These are phyloP conservation scores for Enteromius afrohamiltoni DNA, from an alignment of 2,797 vertebrate genomes.

Conservation along the genomic window DNA sequence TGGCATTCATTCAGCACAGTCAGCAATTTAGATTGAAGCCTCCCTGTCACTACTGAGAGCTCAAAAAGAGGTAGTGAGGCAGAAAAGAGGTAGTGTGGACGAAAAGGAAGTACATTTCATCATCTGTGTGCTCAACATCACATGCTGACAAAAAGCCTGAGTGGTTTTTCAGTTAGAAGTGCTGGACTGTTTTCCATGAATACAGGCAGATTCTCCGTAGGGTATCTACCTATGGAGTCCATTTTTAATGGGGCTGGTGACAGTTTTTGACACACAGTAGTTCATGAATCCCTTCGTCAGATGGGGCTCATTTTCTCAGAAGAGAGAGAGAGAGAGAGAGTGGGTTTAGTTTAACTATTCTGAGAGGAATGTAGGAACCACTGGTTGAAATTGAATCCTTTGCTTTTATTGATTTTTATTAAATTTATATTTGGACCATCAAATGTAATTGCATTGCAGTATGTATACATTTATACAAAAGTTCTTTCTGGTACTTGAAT, in stretches of 20 bases:
- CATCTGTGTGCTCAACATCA: constrained; percentile 22
- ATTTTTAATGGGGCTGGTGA: constrained; percentile 30
- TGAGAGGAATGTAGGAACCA: constrained; percentile 30
- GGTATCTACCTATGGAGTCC: neutral
- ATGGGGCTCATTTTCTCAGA: constrained; percentile 25
- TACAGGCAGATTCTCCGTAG: constrained; percentile 8
- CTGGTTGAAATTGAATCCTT: constrained; percentile 33
- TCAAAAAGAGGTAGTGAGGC: constrained; percentile 33
- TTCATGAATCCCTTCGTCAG: constrained; percentile 24
- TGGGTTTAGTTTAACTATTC: constrained; percentile 31
- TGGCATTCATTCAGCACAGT: neutral
- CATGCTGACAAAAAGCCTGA: neutral
- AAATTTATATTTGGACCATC: constrained; percentile 24
- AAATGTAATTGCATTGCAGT: neutral
- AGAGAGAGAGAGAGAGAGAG: constrained; percentile 4
- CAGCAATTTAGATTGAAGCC: neutral
- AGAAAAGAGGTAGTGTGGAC: constrained; percentile 30
- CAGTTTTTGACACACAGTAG: constrained; percentile 13
- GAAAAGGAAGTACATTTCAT: constrained; percentile 42
- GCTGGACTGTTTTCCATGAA: constrained; percentile 37
- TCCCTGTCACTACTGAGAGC: constrained; percentile 10
- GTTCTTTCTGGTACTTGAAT: neutral
- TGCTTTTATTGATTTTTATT: constrained; percentile 13
- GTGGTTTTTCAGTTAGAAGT: constrained; percentile 37
- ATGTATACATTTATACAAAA: neutral